A percentile compares a stretch with the other conserved stretches of the same genome.
These are phyloP conservation scores for Microctonus brassicae DNA, from an alignment of 2,888 invertebrate genomes.

Conservation along the genomic window DNA sequence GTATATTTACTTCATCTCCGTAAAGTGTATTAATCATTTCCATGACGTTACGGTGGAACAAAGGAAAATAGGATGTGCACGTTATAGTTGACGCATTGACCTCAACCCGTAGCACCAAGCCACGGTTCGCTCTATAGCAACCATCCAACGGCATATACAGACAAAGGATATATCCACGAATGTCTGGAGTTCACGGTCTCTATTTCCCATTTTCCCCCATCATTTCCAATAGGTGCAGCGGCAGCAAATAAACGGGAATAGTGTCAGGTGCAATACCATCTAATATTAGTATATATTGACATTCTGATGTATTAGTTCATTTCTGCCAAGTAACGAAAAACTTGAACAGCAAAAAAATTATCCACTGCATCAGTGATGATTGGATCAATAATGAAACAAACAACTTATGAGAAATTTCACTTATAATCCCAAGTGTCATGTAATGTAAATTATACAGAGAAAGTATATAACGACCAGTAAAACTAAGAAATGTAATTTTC, in stretches of 20 bases:
- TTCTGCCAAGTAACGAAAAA: background rate
- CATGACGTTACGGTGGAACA: constrained; percentile 23
- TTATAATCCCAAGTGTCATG: too few species aligned
- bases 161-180: constrained; percentile 26
- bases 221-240: constrained; percentile 12
- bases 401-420: too few species aligned
- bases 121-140: constrained; percentile 12
- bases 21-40: constrained; percentile 37
- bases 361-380: too few species aligned
- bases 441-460: too few species aligned
- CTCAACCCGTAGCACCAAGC: constrained; percentile 7
- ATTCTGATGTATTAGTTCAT: constrained; percentile 5
- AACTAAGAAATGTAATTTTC: too few species aligned
- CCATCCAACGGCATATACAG: constrained; percentile 18
- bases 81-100: constrained; percentile 25
- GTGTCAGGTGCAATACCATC: constrained; percentile 41
- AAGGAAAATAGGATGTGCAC: constrained; percentile 23
- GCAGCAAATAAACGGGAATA: constrained; percentile 38
- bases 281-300: constrained; percentile 34
- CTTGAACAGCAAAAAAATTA: too few species aligned
- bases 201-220: background rate
- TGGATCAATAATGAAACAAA: too few species aligned
- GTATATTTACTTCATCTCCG: constrained; percentile 14
- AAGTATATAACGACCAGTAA: too few species aligned
- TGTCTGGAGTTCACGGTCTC: constrained; percentile 25